These are phyloP conservation scores for Pseudomyrmex sp. DNA, from an alignment of 1,140 invertebrate genomes.

Conservation along the genomic window DNA sequence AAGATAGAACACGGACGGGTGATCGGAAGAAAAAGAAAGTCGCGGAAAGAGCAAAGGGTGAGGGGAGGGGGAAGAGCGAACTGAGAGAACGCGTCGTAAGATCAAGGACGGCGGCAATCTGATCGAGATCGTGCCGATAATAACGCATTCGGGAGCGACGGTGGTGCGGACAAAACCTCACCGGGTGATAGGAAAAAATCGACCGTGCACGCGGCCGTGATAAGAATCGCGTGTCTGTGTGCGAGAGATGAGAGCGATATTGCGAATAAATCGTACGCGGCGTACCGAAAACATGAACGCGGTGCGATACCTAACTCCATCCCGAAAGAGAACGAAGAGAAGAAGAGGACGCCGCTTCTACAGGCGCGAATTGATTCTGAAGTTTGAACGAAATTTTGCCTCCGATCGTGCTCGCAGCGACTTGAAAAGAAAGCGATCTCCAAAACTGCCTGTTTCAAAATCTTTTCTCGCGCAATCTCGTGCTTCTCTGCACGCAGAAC, in stretches of 20 bases:
- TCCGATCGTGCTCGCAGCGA: neutral
- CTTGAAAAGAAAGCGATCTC: slow-evolving; percentile 2
- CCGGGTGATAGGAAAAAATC: slow-evolving; percentile 65
- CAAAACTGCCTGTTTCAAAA: slow-evolving; percentile 12
- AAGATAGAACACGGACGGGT: slow-evolving; percentile 5
- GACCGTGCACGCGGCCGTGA: slow-evolving; percentile 8
- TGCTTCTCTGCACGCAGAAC: neutral
- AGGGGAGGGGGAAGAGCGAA: neutral
- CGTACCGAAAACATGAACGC: slow-evolving; percentile 48
- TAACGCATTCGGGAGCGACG: slow-evolving; percentile 66
- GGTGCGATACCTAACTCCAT: slow-evolving; percentile 55
- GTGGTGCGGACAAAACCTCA: slow-evolving; percentile 23
- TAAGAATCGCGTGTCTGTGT: slow-evolving; percentile 7
- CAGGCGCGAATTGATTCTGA: neutral
- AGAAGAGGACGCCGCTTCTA: slow-evolving; percentile 3
- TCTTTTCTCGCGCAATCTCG: slow-evolving; percentile 33
- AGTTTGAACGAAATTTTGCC: slow-evolving; percentile 37
- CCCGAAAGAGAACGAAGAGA: neutral
- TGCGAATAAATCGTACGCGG: slow-evolving; percentile 64
- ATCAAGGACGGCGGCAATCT: slow-evolving; percentile 60
- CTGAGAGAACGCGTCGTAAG: slow-evolving; percentile 2
- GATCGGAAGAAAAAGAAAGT: slow-evolving; percentile 6
- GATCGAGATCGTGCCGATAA: slow-evolving; percentile 69
- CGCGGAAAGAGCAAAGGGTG: neutral
- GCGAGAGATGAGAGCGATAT: slow-evolving; percentile 12